Conservation (phyloP, 2,888 invertebrate genomes). For the Mythimna ferrago region DNA sequence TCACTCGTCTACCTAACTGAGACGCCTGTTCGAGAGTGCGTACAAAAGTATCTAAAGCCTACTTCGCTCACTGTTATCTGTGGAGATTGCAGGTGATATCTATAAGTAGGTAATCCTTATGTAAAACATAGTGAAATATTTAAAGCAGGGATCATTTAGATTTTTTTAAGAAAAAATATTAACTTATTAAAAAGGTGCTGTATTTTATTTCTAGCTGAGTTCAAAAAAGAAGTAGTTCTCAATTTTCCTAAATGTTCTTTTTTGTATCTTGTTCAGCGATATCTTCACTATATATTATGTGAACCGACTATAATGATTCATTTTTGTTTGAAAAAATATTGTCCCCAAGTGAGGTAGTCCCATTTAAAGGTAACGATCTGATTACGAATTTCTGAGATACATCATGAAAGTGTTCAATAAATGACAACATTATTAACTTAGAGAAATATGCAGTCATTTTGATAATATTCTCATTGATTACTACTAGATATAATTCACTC, state of each 20-base stretch:
- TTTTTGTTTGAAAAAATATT: too few relatives aligned
- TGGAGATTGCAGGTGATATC: slow-evolving; percentile 2
- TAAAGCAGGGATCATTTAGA: neutral
- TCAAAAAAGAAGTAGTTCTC: neutral
- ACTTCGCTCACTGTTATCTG: slow-evolving; percentile 17
- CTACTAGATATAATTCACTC: too few relatives aligned
- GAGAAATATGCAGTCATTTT: too few relatives aligned
- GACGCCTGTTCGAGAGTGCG: slow-evolving; percentile 4
- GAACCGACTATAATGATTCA: too few relatives aligned
- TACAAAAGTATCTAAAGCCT: slow-evolving; percentile 9
- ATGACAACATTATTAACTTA: too few relatives aligned
- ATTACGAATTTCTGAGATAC: too few relatives aligned
- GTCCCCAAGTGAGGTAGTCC: too few relatives aligned
- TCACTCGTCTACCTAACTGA: slow-evolving; percentile 40
- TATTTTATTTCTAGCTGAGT: neutral
- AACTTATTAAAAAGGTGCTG: neutral
- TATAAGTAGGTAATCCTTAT: neutral
- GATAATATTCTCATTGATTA: neutral
- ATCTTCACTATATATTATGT: too few relatives aligned
- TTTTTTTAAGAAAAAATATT: neutral
- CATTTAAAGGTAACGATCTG: too few relatives aligned
- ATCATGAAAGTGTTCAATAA: too few relatives aligned
- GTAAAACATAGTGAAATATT: neutral
- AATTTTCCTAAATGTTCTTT: neutral
- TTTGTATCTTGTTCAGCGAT: too few relatives aligned